A percentile compares a stretch with the other conserved stretches of the same genome.
These are phyloP conservation scores for Pocillopora grandis DNA, from an alignment of 92 coral and sea anemone genomes.

Conservation along the genomic window DNA sequence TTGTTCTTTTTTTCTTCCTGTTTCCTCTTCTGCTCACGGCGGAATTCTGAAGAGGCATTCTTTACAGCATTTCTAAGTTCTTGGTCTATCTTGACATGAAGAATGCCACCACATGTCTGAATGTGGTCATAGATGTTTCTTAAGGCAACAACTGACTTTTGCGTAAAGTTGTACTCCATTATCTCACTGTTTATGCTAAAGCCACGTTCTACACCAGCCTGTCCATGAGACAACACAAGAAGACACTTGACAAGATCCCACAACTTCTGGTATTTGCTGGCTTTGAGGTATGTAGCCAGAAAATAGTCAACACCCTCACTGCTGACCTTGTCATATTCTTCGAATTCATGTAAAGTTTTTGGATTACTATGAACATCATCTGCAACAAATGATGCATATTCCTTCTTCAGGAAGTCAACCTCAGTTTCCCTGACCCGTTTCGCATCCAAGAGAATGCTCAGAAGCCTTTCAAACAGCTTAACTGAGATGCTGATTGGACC, in stretches of 20 bases:
- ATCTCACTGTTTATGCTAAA: conserved; percentile 67
- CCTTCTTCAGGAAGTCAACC: conserved; percentile 59
- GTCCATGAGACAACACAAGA: conserved; percentile 69
- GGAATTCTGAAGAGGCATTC: conserved; percentile 57
- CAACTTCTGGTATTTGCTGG: conserved; percentile 53
- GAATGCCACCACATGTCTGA: conserved; percentile 61
- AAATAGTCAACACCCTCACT: conserved; percentile 53
- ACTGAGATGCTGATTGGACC: conserved; percentile 57
- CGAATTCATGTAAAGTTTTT: conserved; percentile 42
- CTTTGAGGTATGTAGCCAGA: conserved; percentile 44
- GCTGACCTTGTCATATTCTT: conserved; percentile 52
- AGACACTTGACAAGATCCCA: conserved; percentile 63
- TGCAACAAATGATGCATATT: conserved; percentile 58
- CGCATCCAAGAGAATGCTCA: conserved; percentile 57
- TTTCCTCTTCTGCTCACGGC: conserved; percentile 56
- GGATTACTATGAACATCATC: conserved; percentile 66
- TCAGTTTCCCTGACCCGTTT: conserved; percentile 16
- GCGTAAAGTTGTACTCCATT: conserved; percentile 67
- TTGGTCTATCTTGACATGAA: conserved; percentile 66
- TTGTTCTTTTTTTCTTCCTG: conserved; percentile 51
- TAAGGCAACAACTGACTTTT: conserved; percentile 66
- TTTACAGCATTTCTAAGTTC: conserved; percentile 71
- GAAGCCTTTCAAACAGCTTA: conserved; percentile 68
- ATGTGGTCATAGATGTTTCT: conserved; percentile 69
- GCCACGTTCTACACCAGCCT: conserved; percentile 79